phyloP scores from a whole-genome alignment of 2,888 invertebrate genomes.

The Pseudococcus viburni region DNA sequence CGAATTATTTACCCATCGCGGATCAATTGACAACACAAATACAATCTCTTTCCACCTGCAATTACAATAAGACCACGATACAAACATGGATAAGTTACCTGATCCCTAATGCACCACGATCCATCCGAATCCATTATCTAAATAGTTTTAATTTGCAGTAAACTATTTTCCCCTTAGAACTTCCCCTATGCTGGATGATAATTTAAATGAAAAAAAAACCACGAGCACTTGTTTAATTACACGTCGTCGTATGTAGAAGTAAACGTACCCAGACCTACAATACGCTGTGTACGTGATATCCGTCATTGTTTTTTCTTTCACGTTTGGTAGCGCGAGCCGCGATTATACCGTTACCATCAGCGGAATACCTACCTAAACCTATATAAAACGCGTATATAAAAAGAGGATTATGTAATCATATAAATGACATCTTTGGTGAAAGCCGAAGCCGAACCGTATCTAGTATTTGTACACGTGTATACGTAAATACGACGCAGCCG shows the following conservation, averaged over 20 bases:
- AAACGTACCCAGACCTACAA: too few species aligned
- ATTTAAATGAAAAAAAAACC: not conserved
- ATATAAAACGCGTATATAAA: not conserved
- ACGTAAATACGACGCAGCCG: not conserved
- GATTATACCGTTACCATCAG: slow-evolving; percentile 11
- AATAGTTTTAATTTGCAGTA: not conserved
- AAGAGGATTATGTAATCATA: slow-evolving; percentile 43
- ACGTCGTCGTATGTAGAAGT: not conserved
- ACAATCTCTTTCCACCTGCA: not conserved
- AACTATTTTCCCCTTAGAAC: not conserved
- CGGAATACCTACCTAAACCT: not conserved
- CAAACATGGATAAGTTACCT: not conserved
- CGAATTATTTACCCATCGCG: slow-evolving; percentile 5
- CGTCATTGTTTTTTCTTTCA: not conserved
- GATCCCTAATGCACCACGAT: not conserved
- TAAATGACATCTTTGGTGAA: slow-evolving; percentile 44
- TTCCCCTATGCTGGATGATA: not conserved
- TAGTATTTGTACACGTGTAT: slow-evolving; percentile 37
- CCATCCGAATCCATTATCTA: not conserved
- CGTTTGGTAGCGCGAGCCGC: slow-evolving; percentile 19
- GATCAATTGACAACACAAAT: not conserved
- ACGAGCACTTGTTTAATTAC: not conserved
- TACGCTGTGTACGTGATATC: not conserved
- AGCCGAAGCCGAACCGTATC: slow-evolving; percentile 27
- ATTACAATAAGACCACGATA: not conserved